Evolutionary conservation across 2,113 vertebrate species (phyloP).

Genomic region (Pao palembangensis): DNA sequence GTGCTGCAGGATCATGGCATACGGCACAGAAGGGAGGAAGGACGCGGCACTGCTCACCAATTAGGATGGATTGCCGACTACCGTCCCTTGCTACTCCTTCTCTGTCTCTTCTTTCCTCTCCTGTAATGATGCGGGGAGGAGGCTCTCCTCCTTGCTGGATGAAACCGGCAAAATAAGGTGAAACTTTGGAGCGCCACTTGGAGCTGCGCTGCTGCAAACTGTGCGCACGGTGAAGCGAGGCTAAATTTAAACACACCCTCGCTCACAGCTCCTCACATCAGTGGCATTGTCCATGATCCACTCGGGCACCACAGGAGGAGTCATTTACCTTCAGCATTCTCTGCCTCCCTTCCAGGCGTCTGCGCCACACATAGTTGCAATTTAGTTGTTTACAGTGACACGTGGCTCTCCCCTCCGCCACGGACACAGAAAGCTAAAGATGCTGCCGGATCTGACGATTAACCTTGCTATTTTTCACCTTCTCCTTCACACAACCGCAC

Average conservation of each 20-base stretch:
- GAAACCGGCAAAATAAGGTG: conserved; percentile 14
- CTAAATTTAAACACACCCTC: conserved; percentile 53
- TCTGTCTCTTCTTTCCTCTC: conserved; percentile 10
- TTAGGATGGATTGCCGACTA: conserved; percentile 46
- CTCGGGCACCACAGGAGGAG: conserved; percentile 12
- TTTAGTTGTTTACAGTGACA: conserved; percentile 35
- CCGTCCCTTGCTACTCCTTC: neutral
- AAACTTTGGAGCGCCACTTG: conserved; percentile 24
- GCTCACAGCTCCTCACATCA: conserved; percentile 39
- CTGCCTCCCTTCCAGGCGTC: neutral
- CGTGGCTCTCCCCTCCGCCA: conserved; percentile 13
- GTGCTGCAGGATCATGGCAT: conserved; percentile 21
- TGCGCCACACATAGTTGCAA: conserved; percentile 4
- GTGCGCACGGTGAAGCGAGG: conserved; percentile 15
- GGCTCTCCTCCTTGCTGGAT: conserved; percentile 10
- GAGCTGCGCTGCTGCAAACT: conserved; percentile 25
- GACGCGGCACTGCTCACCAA: conserved; percentile 46
- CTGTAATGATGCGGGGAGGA: conserved; percentile 6
- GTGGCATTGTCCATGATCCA: conserved; percentile 39
- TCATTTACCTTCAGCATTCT: conserved; percentile 22
- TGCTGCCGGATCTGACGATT: conserved; percentile 28
- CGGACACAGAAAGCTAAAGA: conserved; percentile 38
- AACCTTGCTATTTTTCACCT: conserved; percentile 45
- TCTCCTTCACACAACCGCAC: conserved; percentile 15
- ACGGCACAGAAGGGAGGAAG: conserved; percentile 13